Percentiles rank a stretch among this genome's conserved stretches.
phyloP scores from a whole-genome alignment of 2,797 vertebrate genomes.

The Ptychadena robeensis region DNA sequence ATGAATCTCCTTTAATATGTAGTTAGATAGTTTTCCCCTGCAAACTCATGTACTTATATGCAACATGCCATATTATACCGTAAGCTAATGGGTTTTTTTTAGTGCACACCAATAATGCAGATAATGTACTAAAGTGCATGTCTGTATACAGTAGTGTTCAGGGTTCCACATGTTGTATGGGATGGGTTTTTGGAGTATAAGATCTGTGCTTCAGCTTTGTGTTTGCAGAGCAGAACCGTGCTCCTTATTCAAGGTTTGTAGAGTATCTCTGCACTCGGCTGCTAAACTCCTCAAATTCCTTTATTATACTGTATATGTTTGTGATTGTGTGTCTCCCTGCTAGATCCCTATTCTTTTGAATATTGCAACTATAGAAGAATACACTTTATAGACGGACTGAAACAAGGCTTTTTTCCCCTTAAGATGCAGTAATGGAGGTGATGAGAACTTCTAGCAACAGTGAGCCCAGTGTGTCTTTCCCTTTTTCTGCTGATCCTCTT shows the following conservation, averaged over 20 bases:
- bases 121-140: neutral
- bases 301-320: neutral
- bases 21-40: neutral
- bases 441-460: neutral
- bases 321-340: neutral
- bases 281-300: constrained; percentile 17
- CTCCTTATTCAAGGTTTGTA: neutral
- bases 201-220: neutral
- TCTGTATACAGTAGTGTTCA: neutral
- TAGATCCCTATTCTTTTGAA: neutral
- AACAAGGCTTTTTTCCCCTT: neutral
- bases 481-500: neutral
- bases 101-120: neutral
- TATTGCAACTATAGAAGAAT: constrained; percentile 1
- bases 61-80: neutral
- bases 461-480: neutral
- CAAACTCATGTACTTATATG: neutral
- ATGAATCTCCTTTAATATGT: too few relatives aligned
- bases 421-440: neutral
- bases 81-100: neutral
- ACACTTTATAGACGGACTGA: neutral
- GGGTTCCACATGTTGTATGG: neutral
- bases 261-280: constrained; percentile 26
- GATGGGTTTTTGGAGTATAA: neutral
- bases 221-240: neutral